A percentile compares a stretch with the other conserved stretches of the same genome.
Conservation (phyloP, 2,113 vertebrate species). For the Mellivora capensis region DNA sequence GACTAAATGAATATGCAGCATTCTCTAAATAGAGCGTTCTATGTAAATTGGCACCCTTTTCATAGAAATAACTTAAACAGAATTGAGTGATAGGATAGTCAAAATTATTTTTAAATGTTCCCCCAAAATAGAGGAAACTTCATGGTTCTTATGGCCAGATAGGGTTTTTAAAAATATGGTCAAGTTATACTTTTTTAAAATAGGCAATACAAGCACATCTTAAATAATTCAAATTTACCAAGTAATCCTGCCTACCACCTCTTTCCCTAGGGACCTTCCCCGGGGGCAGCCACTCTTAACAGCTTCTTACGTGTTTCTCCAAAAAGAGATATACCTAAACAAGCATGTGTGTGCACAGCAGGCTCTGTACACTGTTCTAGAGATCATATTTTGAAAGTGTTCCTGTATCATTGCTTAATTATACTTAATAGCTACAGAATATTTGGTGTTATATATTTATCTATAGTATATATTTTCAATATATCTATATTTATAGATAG, state of each 20-base stretch:
- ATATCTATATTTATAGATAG: background rate
- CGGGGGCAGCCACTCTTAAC: background rate
- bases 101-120: background rate
- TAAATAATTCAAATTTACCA: background rate
- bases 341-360: rapidly evolving
- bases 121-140: background rate
- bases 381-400: background rate
- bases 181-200: background rate
- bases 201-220: background rate
- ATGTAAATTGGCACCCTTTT: background rate
- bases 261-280: background rate
- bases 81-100: background rate
- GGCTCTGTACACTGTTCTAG: background rate
- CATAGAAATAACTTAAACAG: background rate
- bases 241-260: background rate
- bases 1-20: background rate
- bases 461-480: background rate
- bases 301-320: background rate
- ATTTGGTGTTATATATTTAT: background rate
- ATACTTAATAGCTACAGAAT: background rate
- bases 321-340: background rate
- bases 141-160: background rate
- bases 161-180: background rate
- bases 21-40: background rate
- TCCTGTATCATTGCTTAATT: background rate